Evolutionary conservation across 2,888 invertebrate genomes (phyloP).

Genomic region (Drosophila putrida): DNA sequence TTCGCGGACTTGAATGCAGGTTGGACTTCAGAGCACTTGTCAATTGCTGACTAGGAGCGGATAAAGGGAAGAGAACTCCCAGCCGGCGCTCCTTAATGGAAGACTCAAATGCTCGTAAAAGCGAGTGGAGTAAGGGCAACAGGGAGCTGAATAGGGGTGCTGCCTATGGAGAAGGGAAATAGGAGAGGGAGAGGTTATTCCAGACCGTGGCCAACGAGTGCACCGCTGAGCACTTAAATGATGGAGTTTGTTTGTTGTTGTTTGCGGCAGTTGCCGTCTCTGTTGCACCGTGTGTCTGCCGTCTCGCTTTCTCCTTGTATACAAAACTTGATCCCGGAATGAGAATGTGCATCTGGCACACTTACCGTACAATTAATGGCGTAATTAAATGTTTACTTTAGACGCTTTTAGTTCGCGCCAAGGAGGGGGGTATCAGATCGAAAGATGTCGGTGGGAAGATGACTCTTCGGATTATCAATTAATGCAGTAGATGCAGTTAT

Average conservation of each 20-base stretch:
- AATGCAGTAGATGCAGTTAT: slow-evolving; percentile 5
- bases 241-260: slow-evolving; percentile 73
- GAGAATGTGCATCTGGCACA: slow-evolving; percentile 75
- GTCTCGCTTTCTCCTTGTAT: neutral
- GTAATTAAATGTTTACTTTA: slow-evolving; percentile 80
- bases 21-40: slow-evolving; percentile 24
- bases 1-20: slow-evolving; percentile 25
- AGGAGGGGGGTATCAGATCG: neutral
- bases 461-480: slow-evolving; percentile 19
- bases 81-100: slow-evolving; percentile 26
- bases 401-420: slow-evolving; percentile 64
- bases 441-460: neutral
- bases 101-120: slow-evolving; percentile 18
- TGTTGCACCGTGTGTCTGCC: slow-evolving; percentile 18
- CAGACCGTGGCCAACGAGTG: slow-evolving; percentile 49
- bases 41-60: slow-evolving; percentile 15
- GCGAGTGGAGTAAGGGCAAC: slow-evolving; percentile 13
- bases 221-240: slow-evolving; percentile 74
- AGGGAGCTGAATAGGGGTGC: neutral
- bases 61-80: neutral
- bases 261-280: slow-evolving; percentile 29
- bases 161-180: slow-evolving; percentile 2
- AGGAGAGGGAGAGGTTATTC: slow-evolving; percentile 10
- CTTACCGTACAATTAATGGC: slow-evolving; percentile 76
- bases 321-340: slow-evolving; percentile 17